A percentile compares a stretch with the other conserved stretches of the same genome.
phyloP scores from a whole-genome alignment of 2,888 invertebrate species.

The Torymus aiolomorphi region DNA sequence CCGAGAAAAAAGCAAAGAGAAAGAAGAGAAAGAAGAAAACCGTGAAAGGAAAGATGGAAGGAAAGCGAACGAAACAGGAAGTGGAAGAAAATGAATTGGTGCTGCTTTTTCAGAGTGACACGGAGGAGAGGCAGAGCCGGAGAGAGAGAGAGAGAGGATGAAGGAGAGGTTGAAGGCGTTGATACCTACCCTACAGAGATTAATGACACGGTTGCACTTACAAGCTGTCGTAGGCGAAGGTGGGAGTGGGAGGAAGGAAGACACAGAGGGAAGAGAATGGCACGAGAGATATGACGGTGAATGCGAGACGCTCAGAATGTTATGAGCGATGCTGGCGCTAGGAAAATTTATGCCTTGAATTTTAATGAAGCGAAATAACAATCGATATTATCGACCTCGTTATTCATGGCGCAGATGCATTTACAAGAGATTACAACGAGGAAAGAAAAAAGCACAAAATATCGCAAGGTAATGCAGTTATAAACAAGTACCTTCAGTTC shows the following conservation, averaged over 20 bases:
- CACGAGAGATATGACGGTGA: neutral
- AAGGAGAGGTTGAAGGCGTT: constrained; percentile 17
- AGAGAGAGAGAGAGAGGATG: too few species aligned
- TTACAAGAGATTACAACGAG: too few species aligned
- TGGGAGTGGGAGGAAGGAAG: constrained; percentile 4
- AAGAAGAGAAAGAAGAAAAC: constrained; percentile 1
- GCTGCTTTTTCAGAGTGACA: constrained; percentile 36
- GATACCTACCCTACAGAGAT: constrained; percentile 42
- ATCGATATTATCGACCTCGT: too few species aligned
- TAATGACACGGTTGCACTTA: constrained; percentile 50
- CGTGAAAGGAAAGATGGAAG: neutral
- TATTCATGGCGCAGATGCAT: too few species aligned
- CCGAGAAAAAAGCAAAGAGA: neutral
- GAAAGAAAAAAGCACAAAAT: too few species aligned
- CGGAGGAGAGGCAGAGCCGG: neutral
- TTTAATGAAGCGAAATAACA: too few species aligned
- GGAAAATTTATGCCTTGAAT: constrained; percentile 25
- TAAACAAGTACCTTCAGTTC: constrained; percentile 9
- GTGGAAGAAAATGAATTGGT: constrained; percentile 51
- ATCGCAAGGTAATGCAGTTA: neutral
- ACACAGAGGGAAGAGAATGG: constrained; percentile 7
- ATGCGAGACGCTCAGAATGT: too few species aligned
- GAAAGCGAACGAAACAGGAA: constrained; percentile 39
- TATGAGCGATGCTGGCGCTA: constrained; percentile 22
- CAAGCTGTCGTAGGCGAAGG: constrained; percentile 43